Conservation (phyloP, 2,113 vertebrate genomes). For the Cyanocitta stelleri region DNA sequence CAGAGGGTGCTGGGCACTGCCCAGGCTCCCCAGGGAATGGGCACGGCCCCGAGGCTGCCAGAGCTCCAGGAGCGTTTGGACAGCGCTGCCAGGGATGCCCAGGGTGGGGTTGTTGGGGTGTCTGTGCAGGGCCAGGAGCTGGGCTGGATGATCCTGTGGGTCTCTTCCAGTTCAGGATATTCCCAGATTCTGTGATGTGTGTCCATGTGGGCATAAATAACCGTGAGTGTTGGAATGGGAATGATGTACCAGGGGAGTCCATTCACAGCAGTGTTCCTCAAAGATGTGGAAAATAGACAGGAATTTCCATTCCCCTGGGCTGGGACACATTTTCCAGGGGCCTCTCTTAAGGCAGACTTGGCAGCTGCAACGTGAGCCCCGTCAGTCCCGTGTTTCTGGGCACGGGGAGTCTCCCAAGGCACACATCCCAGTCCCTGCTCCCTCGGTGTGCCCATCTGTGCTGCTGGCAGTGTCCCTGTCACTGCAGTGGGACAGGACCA, state of each 20-base stretch:
- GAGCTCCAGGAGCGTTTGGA: neutral
- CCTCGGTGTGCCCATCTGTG: neutral
- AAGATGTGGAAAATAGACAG: neutral
- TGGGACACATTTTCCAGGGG: neutral
- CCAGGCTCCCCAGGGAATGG: neutral
- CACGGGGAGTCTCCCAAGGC: neutral
- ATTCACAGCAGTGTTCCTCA: neutral
- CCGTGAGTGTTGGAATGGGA: neutral
- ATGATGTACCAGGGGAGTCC: neutral
- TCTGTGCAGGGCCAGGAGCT: neutral
- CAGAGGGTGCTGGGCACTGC: neutral
- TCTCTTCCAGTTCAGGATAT: neutral
- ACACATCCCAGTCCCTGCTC: neutral
- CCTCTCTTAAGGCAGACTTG: neutral
- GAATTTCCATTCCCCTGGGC: neutral
- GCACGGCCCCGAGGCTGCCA: neutral
- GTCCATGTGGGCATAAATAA: neutral
- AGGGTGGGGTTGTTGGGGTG: neutral
- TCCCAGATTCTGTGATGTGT: rapidly evolving
- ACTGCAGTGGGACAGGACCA: neutral
- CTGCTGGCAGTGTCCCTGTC: neutral
- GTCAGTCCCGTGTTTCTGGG: neutral
- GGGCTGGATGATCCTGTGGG: neutral
- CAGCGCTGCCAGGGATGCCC: neutral
- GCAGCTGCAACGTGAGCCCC: neutral